Percentiles rank a stretch among this genome's conserved stretches.
phyloP scores from a whole-genome alignment of 2,113 vertebrate genomes.

The Dendrocopos noguchii region DNA sequence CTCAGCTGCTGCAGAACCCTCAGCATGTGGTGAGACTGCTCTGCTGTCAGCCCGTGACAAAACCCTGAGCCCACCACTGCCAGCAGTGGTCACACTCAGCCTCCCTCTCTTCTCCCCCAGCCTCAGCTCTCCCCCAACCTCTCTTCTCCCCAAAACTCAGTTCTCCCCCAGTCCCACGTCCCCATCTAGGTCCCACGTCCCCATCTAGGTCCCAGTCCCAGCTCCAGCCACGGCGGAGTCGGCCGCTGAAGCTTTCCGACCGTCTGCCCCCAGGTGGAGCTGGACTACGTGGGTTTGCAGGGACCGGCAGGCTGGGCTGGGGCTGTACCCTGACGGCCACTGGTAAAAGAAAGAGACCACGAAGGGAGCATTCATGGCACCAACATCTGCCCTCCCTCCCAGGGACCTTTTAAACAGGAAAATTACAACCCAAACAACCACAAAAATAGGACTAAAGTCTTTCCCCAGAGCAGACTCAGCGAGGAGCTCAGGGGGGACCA shows the following conservation, averaged over 20 bases:
- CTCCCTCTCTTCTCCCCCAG: not conserved
- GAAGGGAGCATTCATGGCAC: not conserved
- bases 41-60: not conserved
- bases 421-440: not conserved
- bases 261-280: not conserved
- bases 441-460: not conserved
- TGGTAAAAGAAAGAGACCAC: not conserved
- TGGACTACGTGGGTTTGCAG: not conserved
- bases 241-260: not conserved
- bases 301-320: not conserved
- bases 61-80: not conserved
- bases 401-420: not conserved
- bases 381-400: not conserved
- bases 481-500: too few relatives aligned
- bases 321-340: not conserved
- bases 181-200: too few relatives aligned
- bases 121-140: too few relatives aligned
- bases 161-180: not conserved
- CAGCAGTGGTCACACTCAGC: not conserved
- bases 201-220: too few relatives aligned
- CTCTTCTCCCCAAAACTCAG: too few relatives aligned
- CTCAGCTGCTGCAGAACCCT: not conserved
- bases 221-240: not conserved
- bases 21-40: accelerated
- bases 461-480: too few relatives aligned